phyloP scores from a whole-genome alignment of 2,888 invertebrate genomes.

The Neoascia interrupta region DNA sequence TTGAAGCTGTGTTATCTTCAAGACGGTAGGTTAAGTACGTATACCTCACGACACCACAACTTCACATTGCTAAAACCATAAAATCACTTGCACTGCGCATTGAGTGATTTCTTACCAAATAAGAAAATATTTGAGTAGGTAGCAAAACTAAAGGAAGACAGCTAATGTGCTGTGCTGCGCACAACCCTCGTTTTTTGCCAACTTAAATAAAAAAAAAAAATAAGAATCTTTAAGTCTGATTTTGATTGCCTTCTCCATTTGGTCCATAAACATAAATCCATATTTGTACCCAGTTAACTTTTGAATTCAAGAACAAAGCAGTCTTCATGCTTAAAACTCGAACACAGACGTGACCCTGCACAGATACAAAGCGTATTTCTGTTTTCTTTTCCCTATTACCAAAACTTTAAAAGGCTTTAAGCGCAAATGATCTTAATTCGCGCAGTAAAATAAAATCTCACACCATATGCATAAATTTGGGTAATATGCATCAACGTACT shows the following conservation, averaged over 20 bases:
- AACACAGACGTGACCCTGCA: conserved; percentile 5
- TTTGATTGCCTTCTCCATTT: conserved; percentile 4
- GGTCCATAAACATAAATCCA: no score
- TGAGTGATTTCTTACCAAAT: conserved; percentile 8
- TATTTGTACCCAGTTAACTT: no score
- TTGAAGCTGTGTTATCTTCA: no score
- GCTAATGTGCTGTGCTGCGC: background rate
- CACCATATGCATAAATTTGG: no score
- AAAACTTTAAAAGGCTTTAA: conserved; percentile 13
- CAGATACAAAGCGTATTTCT: background rate
- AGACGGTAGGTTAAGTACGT: no score
- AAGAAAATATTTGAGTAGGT: conserved; percentile 6
- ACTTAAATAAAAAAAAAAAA: conserved; percentile 27
- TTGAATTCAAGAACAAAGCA: background rate
- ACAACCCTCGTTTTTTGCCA: conserved; percentile 53
- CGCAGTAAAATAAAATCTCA: no score
- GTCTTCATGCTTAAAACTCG: background rate
- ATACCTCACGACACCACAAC: no score
- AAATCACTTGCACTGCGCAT: no score
- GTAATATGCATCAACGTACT: no score
- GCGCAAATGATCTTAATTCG: conserved; percentile 11
- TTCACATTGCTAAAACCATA: no score
- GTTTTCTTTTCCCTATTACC: background rate
- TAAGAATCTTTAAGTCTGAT: no score
- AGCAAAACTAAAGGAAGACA: background rate